Evolutionary conservation across 2,797 vertebrate species (phyloP).

Genomic region (Apodemus agrarius): DNA sequence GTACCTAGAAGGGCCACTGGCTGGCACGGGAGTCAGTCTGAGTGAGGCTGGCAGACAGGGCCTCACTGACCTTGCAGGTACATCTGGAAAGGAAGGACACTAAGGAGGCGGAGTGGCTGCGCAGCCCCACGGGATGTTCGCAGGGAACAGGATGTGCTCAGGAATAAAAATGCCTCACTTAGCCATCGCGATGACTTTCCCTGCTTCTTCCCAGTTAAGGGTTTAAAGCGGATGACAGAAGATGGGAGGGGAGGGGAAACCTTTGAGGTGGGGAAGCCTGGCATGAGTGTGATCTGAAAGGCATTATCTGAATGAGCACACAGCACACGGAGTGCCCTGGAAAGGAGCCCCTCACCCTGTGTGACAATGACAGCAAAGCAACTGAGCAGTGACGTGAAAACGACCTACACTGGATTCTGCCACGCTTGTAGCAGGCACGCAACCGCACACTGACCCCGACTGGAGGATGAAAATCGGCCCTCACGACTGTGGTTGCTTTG

Average conservation of each 20-base stretch:
- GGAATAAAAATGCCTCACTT: constrained; percentile 73
- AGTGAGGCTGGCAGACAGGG: neutral
- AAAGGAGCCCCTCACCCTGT: constrained; percentile 16
- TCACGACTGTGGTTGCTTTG: neutral
- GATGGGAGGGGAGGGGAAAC: neutral
- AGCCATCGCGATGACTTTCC: constrained; percentile 63
- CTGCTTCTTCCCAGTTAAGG: constrained; percentile 53
- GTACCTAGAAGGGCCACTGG: neutral
- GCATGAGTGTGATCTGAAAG: neutral
- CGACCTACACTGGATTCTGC: neutral
- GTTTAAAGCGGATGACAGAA: constrained; percentile 33
- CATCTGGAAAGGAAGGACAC: neutral
- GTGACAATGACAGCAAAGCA: constrained; percentile 44
- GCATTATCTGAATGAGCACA: neutral
- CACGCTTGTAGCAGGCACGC: neutral
- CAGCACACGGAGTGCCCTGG: neutral
- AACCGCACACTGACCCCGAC: neutral
- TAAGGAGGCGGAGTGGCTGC: neutral
- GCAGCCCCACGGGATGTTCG: neutral
- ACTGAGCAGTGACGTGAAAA: constrained; percentile 19
- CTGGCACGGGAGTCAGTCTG: neutral
- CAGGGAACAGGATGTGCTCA: constrained; percentile 37
- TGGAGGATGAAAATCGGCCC: neutral
- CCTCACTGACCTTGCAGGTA: neutral
- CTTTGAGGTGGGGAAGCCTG: neutral